Conservation (phyloP, 2,888 invertebrate genomes). For the Caenorhabditis sp. region DNA sequence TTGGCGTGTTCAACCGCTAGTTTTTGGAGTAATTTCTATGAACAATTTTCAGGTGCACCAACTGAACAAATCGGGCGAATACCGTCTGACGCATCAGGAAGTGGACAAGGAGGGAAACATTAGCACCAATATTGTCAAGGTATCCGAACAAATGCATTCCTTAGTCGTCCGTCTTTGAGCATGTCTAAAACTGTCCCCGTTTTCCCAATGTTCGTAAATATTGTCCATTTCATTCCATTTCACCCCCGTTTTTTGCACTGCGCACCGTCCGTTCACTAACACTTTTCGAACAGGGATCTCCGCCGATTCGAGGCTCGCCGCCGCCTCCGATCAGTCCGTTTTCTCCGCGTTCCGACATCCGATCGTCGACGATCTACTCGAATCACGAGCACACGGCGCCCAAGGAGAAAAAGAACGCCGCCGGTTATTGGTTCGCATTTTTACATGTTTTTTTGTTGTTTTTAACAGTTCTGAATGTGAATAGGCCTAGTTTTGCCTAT, state of each 20-base stretch:
- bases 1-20: too few relatives aligned
- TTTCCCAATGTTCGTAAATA: constrained; percentile 3
- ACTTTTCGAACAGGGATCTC: constrained; percentile 10
- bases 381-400: constrained; percentile 25
- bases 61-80: constrained; percentile 86
- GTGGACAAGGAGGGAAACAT: constrained; percentile 92
- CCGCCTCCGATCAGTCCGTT: constrained; percentile 19
- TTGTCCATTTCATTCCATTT: not conserved
- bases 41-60: constrained; percentile 82
- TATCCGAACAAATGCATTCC: constrained; percentile 73
- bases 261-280: not conserved
- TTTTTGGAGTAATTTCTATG: too few relatives aligned
- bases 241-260: not conserved
- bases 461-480: not conserved
- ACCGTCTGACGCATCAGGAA: constrained; percentile 93
- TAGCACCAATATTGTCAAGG: constrained; percentile 92
- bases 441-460: constrained; percentile 4
- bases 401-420: not conserved
- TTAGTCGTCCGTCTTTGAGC: not conserved
- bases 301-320: too few relatives aligned
- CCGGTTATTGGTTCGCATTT: constrained; percentile 1
- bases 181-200: not conserved
- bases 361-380: constrained; percentile 45
- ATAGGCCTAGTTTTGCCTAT: not conserved
- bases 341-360: constrained; percentile 38